phyloP scores from a whole-genome alignment of 2,888 invertebrate species.

The Augochlorella aurata region DNA sequence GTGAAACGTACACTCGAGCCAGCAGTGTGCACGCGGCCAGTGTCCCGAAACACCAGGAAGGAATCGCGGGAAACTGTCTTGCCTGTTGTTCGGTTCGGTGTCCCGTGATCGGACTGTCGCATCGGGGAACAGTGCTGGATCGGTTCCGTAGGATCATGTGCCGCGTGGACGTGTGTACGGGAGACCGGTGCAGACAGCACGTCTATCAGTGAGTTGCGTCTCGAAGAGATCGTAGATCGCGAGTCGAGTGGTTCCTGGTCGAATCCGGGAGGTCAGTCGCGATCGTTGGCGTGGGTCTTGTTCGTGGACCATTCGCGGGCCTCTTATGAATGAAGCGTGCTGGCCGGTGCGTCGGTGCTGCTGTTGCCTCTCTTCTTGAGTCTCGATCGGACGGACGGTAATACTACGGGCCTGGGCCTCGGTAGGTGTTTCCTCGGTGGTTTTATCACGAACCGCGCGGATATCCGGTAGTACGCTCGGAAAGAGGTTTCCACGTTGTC shows the following conservation, averaged over 20 bases:
- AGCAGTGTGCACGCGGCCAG: constrained; percentile 56
- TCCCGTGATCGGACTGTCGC: neutral
- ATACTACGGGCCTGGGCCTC: constrained; percentile 47
- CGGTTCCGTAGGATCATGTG: constrained; percentile 51
- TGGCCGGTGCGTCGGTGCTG: constrained; percentile 28
- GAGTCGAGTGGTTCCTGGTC: neutral
- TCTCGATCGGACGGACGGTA: constrained; percentile 34
- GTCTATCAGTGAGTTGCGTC: constrained; percentile 4
- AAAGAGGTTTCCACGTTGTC: constrained; percentile 27
- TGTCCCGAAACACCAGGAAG: constrained; percentile 36
- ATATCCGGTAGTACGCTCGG: constrained; percentile 52
- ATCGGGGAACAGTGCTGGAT: neutral
- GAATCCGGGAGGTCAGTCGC: neutral
- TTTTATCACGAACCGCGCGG: constrained; percentile 57
- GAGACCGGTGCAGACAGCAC: constrained; percentile 40
- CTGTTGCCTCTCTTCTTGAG: constrained; percentile 17
- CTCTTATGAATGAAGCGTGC: constrained; percentile 16
- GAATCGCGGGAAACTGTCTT: neutral
- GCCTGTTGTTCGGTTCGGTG: neutral
- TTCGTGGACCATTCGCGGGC: neutral
- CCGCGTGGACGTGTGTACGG: constrained; percentile 57
- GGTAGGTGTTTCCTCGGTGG: constrained; percentile 38
- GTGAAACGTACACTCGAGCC: constrained; percentile 41
- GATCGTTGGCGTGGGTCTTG: neutral
- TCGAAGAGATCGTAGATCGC: neutral